Conservation (phyloP, 2,113 vertebrate genomes). For the Tylochromis polylepis region DNA sequence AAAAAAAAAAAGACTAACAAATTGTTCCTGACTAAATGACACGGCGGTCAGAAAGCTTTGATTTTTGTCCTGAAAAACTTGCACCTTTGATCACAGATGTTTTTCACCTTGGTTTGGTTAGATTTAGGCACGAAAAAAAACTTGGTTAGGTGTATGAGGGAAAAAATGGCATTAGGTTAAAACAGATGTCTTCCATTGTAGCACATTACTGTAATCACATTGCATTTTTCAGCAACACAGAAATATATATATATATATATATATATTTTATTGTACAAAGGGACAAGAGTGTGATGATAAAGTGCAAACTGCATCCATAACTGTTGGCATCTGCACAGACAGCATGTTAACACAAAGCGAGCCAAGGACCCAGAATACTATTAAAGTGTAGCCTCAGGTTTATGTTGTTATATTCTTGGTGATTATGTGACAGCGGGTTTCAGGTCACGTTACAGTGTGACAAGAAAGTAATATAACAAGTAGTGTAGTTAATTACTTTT, state of each 20-base stretch:
- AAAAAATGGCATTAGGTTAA: neutral
- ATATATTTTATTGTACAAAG: fast-evolving
- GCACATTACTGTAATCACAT: neutral
- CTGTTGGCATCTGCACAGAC: neutral
- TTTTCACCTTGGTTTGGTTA: neutral
- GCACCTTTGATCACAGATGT: neutral
- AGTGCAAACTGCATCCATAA: neutral
- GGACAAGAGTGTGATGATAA: neutral
- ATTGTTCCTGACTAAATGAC: neutral
- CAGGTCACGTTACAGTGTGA: fast-evolving
- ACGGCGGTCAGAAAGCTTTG: neutral
- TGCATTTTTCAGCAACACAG: neutral
- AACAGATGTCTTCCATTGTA: neutral
- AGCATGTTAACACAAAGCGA: neutral
- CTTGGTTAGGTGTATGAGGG: neutral
- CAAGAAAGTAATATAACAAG: neutral
- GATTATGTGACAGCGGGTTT: neutral
- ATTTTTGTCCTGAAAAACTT: neutral
- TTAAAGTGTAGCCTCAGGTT: neutral
- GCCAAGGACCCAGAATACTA: neutral
- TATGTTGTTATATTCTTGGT: neutral
- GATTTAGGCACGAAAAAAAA: neutral
- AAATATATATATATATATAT: too few relatives aligned
- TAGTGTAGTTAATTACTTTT: neutral
- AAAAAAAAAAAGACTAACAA: neutral